Conservation (phyloP, 2,113 vertebrate genomes). For the Cyrtonyx montezumae region DNA sequence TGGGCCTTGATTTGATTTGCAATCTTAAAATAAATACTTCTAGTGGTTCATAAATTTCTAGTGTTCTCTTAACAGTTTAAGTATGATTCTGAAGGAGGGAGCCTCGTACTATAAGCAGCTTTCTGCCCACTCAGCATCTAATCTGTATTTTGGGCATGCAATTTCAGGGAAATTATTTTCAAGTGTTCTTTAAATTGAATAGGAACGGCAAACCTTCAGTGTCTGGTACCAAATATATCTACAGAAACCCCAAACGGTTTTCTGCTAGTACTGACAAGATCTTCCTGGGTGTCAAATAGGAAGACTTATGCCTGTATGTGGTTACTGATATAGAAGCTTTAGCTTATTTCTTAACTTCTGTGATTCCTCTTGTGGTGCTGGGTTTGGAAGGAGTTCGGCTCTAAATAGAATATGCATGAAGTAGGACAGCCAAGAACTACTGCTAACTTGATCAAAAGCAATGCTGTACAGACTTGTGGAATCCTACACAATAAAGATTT, state of each 20-base stretch:
- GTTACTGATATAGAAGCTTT: neutral
- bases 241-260: neutral
- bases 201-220: neutral
- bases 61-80: neutral
- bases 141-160: neutral
- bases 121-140: constrained; percentile 1
- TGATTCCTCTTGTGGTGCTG: neutral
- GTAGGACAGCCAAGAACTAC: neutral
- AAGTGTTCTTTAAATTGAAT: neutral
- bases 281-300: neutral
- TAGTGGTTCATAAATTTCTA: neutral
- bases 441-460: neutral
- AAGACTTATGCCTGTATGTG: neutral
- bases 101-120: neutral
- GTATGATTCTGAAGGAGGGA: neutral
- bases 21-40: neutral
- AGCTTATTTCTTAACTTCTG: neutral
- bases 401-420: neutral
- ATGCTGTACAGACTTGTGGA: neutral
- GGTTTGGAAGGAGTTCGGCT: neutral
- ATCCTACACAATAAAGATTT: neutral
- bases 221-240: neutral
- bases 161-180: neutral
- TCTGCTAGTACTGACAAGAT: neutral
- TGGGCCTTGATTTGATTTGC: neutral